Evolutionary conservation across 2,797 vertebrate species (phyloP), one percentile per base, ranked within the genome.

Genomic region (Pelochelys cantorii): DNA sequence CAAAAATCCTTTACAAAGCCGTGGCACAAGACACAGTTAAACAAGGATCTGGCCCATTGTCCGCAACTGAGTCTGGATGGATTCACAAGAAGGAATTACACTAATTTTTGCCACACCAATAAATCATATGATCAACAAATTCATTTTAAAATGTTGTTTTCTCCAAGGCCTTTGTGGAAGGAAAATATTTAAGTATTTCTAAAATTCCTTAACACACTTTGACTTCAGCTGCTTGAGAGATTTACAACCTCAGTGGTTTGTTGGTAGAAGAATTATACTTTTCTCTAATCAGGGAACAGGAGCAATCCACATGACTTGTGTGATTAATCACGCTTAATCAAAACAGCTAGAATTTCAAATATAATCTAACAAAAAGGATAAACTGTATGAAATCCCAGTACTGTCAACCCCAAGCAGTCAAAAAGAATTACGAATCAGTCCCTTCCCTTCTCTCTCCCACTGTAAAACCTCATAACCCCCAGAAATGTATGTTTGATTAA

Each of bases 131-230:
- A 15, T 17, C 68, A 68, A 80, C 18, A 34, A 86, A 80, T 7
- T 79, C 2, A 34, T 52, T 12, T 57, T 37, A 3, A 31, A 68
- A 34, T 11, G 53, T 0, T 15, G 77, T 55, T 65, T 86, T 89
- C 57, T 88, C 3, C 83, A 77, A 87, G 18, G 27, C 53, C 5
- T 52, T 2, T 79, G 0, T 9, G 3, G 23, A 17, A 74, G 31
- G 60, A 90, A 87, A 92, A 84, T 1, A 0, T 42, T 85, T 14
- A 81, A n/a, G 1, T 78, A 20, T 85, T 91, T 85, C 59, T 80
- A 78, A 57, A 82, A 31, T 85, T 86, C 92, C 4, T 13, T 15
- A 29, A 4, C n/a, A 65, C 62, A 65, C 15, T 88, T 7, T 2
- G 60, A 3, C 55, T 65, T 7, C 62, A 81, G 59, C 10, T 37